Evolutionary conservation across 2,797 vertebrate genomes (phyloP), one percentile per base, ranked within the genome.

Genomic region (Linurgus olivaceus): DNA sequence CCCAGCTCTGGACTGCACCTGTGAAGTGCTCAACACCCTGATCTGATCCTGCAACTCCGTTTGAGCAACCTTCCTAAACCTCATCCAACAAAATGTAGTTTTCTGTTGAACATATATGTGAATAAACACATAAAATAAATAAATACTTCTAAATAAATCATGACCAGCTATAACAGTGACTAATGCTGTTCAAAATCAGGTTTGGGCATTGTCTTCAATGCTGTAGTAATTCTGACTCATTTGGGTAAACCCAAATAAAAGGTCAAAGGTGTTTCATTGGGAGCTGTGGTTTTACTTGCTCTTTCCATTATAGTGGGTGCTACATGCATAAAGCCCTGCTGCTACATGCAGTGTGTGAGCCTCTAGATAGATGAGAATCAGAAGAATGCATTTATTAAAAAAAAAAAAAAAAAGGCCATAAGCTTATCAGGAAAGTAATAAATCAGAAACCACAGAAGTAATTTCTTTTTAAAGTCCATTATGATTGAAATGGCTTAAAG

Each of bases 401-500:
- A 40, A 40, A 38, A 11, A 37, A 37, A 38, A 38, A 63, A 48
- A 38, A 38, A 10, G 18, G 28, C 45, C 57, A 94, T 91, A 93
- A 96, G 62, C 52, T 59, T 88, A 84, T 79, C 48, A 90, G 55
- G 65, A 93, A 88, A 76, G 77, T 35, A 94, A 94, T 93, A 96
- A 92, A 88, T 79, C 76, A 95, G 51, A 96, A 96, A 90, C 48
- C 21, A 13, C 48, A 51, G 62, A 90, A 91, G 66, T 86, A 82
- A 65, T 68, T 95, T 95, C 96, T 95, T 92, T 94, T 5, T 2
- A 7, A 95, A 81, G 87, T 90, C 87, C 42, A 85, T 84, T 96
- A 90, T 95, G 76, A 92, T 80, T 83, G 31, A 95, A 97, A 92
- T 71, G 90, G 75, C 86, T 96, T 92, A 92, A 95, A 95, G 94